phyloP scores from a whole-genome alignment of 2,888 invertebrate species.

The Idaea aversata region DNA sequence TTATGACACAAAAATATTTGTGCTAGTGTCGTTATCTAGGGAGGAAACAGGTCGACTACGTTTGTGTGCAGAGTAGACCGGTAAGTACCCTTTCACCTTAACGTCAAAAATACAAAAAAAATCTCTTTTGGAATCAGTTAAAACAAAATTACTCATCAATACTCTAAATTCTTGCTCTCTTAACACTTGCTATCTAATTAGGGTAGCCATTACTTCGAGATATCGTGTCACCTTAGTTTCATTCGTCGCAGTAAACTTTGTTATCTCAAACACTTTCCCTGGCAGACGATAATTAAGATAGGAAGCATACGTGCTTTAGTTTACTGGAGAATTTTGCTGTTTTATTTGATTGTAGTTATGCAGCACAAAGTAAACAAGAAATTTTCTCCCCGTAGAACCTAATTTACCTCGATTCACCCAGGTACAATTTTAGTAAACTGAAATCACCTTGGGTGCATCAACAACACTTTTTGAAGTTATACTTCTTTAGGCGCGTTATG shows the following conservation, averaged over 20 bases:
- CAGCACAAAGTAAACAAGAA: neutral
- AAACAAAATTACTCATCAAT: constrained; percentile 17
- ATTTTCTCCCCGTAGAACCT: neutral
- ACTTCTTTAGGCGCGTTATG: too few species aligned
- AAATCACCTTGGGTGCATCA: too few species aligned
- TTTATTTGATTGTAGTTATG: constrained; percentile 8
- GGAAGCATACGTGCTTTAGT: constrained; percentile 35
- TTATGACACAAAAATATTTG: too few species aligned
- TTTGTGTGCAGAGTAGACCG: too few species aligned
- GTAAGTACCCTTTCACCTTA: too few species aligned
- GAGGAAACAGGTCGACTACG: too few species aligned
- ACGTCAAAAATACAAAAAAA: too few species aligned
- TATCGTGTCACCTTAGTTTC: constrained; percentile 36
- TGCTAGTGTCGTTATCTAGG: too few species aligned
- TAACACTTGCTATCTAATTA: constrained; percentile 33
- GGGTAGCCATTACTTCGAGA: constrained; percentile 36
- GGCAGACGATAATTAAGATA: constrained; percentile 47
- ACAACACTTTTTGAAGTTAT: too few species aligned
- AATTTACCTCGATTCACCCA: too few species aligned
- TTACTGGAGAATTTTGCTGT: constrained; percentile 38
- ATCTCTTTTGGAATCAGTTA: neutral
- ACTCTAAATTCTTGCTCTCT: constrained; percentile 18
- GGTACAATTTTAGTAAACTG: too few species aligned
- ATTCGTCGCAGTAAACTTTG: constrained; percentile 38
- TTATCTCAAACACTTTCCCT: constrained; percentile 57